Evolutionary conservation across 2,888 invertebrate species (phyloP).

Genomic region (Colletes collaris): DNA sequence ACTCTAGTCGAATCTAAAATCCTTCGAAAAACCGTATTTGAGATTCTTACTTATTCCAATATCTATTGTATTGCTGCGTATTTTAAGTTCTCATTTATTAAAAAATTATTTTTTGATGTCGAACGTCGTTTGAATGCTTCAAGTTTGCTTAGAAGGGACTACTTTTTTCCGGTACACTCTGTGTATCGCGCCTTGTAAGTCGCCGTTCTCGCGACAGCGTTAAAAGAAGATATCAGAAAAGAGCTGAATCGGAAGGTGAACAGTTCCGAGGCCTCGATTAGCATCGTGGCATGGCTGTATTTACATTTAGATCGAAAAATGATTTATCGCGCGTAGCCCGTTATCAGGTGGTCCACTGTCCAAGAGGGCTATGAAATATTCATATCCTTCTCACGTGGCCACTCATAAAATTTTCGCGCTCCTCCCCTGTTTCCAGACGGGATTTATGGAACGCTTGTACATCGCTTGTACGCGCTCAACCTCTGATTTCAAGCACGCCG

Average conservation of each 20-base stretch:
- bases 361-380: slow-evolving; percentile 54
- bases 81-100: no score
- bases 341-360: slow-evolving; percentile 50
- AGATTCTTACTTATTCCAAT: no score
- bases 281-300: slow-evolving; percentile 34
- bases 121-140: no score
- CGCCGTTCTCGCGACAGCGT: neutral
- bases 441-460: slow-evolving; percentile 37
- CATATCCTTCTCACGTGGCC: slow-evolving; percentile 58
- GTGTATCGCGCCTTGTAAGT: neutral
- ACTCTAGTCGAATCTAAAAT: no score
- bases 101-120: no score
- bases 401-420: slow-evolving; percentile 52
- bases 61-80: no score
- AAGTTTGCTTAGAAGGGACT: no score
- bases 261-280: slow-evolving; percentile 32
- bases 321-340: slow-evolving; percentile 49
- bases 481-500: slow-evolving; percentile 28
- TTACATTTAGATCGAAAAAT: slow-evolving; percentile 63
- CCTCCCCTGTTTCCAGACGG: neutral
- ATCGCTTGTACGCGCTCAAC: slow-evolving; percentile 5
- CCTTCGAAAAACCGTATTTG: no score
- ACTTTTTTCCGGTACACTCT: no score
- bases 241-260: slow-evolving; percentile 1
- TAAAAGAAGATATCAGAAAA: neutral